These are phyloP conservation scores for Regulus satrapa DNA, from an alignment of 2,113 vertebrate genomes.

Conservation along the genomic window DNA sequence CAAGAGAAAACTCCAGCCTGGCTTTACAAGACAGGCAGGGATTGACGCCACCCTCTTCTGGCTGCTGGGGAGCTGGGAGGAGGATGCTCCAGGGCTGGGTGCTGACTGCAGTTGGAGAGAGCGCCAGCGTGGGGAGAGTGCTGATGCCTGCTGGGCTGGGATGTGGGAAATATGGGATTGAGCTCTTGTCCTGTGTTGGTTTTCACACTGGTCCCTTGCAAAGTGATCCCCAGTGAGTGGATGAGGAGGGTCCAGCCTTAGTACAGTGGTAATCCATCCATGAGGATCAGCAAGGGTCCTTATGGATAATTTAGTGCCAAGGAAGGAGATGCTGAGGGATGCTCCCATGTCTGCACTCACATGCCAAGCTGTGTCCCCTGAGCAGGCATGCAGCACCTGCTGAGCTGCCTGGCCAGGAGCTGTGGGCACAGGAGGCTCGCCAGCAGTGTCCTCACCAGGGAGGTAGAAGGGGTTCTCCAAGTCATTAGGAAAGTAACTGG, in stretches of 20 bases:
- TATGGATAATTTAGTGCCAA: background rate
- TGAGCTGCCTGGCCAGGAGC: background rate
- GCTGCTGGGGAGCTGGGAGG: background rate
- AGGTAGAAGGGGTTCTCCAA: background rate
- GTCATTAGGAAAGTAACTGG: background rate
- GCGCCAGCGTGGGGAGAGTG: background rate
- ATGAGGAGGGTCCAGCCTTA: background rate
- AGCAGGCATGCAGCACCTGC: background rate
- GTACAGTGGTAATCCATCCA: background rate
- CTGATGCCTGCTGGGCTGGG: background rate
- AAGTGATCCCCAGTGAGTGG: background rate
- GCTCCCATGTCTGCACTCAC: background rate
- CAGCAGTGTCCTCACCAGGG: background rate
- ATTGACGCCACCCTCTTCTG: background rate
- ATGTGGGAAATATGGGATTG: background rate
- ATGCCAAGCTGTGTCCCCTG: background rate
- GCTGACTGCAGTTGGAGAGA: rapidly evolving
- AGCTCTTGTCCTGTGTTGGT: background rate
- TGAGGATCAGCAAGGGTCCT: background rate
- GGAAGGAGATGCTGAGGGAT: background rate
- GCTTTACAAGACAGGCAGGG: constrained; percentile 6
- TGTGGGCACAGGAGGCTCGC: background rate
- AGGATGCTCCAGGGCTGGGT: background rate
- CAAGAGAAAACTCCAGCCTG: constrained; percentile 31
- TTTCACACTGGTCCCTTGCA: background rate